phyloP scores from a whole-genome alignment of 2,797 vertebrate genomes.

The Esox lucius region DNA sequence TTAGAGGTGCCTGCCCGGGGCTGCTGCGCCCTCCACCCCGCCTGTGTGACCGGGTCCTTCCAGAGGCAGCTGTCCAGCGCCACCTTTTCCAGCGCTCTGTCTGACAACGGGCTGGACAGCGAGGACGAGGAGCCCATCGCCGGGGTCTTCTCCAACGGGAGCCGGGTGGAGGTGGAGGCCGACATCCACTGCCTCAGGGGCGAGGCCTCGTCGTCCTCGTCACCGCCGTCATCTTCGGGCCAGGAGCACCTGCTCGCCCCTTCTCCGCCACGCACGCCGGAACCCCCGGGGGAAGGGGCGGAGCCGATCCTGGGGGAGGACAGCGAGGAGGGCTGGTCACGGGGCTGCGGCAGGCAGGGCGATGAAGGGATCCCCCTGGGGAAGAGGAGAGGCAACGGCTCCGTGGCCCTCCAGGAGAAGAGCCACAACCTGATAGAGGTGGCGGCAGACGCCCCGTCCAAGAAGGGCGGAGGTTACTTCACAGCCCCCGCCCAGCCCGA shows the following conservation, averaged over 20 bases:
- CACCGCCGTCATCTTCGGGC: constrained; percentile 23
- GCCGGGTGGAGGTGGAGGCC: constrained; percentile 92
- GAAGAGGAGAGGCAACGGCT: constrained; percentile 86
- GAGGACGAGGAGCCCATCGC: constrained; percentile 96
- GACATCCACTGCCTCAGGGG: constrained; percentile 87
- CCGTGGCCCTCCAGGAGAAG: constrained; percentile 88
- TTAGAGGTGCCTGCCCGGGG: constrained; percentile 66
- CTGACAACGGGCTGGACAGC: constrained; percentile 95
- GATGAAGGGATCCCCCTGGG: constrained; percentile 25
- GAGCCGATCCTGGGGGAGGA: constrained; percentile 65
- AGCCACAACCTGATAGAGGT: constrained; percentile 97
- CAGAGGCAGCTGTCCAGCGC: constrained; percentile 95
- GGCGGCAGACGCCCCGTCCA: constrained; percentile 86
- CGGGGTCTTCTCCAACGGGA: constrained; percentile 94
- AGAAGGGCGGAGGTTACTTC: constrained; percentile 91
- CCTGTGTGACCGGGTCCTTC: constrained; percentile 83
- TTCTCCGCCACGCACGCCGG: constrained; percentile 54
- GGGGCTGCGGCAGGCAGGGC: constrained; percentile 38
- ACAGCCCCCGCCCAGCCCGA: constrained; percentile 94
- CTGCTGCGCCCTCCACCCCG: constrained; percentile 88
- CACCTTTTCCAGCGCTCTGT: constrained; percentile 96
- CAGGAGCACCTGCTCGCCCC: constrained; percentile 58
- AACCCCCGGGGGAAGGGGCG: constrained; percentile 73
- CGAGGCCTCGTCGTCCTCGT: constrained; percentile 29
- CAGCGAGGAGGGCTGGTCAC: constrained; percentile 65